Percentiles rank a stretch among this genome's conserved stretches.
Conservation (phyloP, 53 echinoderm and acorn worm genomes). For the Paracentrotus lividus region DNA sequence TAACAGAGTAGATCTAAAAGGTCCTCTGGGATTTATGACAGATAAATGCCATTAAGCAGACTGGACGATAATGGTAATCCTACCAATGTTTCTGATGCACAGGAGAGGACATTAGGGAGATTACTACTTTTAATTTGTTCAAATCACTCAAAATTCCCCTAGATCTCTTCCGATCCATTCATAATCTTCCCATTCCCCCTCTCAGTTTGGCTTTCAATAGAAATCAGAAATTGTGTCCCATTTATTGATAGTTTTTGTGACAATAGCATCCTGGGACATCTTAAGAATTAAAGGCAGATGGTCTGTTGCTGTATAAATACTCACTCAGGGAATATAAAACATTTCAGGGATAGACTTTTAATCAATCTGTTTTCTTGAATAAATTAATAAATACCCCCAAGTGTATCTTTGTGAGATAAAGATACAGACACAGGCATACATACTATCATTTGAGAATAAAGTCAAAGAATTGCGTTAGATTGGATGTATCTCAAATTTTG, state of each 20-base stretch:
- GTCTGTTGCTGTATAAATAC: not conserved
- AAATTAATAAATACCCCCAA: not conserved
- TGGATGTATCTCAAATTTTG: too few species aligned
- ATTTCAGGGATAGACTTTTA: not conserved
- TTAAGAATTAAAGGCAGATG: conserved; percentile 12
- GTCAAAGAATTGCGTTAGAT: too few species aligned
- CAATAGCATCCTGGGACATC: not conserved
- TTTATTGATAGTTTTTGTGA: not conserved
- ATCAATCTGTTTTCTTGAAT: not conserved
- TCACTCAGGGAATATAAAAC: conserved; percentile 7
- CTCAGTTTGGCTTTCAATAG: not conserved
- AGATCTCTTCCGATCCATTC: not conserved
- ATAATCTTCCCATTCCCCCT: not conserved
- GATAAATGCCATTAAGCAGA: not conserved
- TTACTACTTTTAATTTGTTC: not conserved
- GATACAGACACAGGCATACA: too few species aligned
- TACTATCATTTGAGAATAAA: too few species aligned
- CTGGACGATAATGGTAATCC: not conserved
- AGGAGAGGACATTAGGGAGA: not conserved
- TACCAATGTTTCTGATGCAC: not conserved
- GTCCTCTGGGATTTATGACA: not conserved
- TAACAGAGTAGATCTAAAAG: not conserved
- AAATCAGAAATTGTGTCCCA: not conserved
- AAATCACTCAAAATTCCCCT: not conserved
- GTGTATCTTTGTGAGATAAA: not conserved